Evolutionary conservation across 2,888 invertebrate genomes (phyloP).

Genomic region (Fragum sueziense): DNA sequence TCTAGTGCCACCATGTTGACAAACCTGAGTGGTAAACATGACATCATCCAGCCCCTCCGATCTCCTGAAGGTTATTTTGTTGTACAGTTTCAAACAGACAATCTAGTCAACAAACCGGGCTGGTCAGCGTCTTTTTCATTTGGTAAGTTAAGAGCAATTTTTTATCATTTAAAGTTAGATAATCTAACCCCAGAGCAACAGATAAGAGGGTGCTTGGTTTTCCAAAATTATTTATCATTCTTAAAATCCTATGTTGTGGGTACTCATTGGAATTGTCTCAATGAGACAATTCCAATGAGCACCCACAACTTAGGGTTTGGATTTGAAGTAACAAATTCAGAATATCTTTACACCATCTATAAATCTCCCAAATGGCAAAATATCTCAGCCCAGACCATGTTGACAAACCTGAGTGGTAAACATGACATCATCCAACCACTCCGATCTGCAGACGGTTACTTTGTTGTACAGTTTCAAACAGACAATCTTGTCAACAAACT

Average conservation of each 20-base stretch:
- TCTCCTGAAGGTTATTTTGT: constrained; percentile 62
- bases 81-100: constrained; percentile 66
- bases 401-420: constrained; percentile 56
- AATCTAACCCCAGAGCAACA: too few species aligned
- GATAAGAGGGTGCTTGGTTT: too few species aligned
- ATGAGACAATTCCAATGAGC: too few species aligned
- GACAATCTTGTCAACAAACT: constrained; percentile 63
- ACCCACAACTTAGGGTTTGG: too few species aligned
- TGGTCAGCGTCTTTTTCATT: constrained; percentile 73
- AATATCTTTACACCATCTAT: too few species aligned
- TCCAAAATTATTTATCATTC: too few species aligned
- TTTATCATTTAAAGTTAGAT: too few species aligned
- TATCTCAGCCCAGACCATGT: constrained; percentile 25
- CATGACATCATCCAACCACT: constrained; percentile 27
- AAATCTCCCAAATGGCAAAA: too few species aligned
- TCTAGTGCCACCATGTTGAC: constrained; percentile 30
- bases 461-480: constrained; percentile 64
- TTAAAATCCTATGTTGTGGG: too few species aligned
- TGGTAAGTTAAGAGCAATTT: constrained; percentile 67
- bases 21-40: constrained; percentile 56
- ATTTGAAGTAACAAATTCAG: too few species aligned
- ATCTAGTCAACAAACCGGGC: constrained; percentile 60
- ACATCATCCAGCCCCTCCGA: constrained; percentile 15
- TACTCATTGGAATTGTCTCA: too few species aligned
- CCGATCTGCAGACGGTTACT: constrained; percentile 57